Evolutionary conservation across 2,888 invertebrate species (phyloP).

Genomic region (Empis livida): DNA sequence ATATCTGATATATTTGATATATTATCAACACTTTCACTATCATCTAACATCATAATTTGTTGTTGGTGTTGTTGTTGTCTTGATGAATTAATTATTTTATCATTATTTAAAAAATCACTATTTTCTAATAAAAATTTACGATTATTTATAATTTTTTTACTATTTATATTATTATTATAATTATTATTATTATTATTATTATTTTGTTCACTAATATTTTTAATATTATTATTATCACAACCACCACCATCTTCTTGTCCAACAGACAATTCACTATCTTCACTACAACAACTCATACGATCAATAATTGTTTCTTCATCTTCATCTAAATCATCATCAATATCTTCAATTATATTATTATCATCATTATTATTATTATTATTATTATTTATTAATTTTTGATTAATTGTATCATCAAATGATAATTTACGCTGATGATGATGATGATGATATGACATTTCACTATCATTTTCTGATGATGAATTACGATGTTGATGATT

Average conservation of each 20-base stretch:
- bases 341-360: background rate
- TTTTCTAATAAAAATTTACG: background rate
- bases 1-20: conserved; percentile 9
- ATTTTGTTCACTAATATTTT: conserved; percentile 1
- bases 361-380: background rate
- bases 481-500: background rate
- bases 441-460: background rate
- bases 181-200: conserved; percentile 1
- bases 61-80: no score
- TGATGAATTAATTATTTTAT: no score
- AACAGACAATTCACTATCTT: conserved; percentile 69
- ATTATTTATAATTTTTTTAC: background rate
- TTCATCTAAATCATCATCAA: conserved; percentile 15
- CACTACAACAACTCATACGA: conserved; percentile 55
- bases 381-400: no score
- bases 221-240: conserved; percentile 4
- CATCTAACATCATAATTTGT: conserved; percentile 1
- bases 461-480: background rate
- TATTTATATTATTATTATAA: conserved; percentile 1
- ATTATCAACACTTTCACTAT: conserved; percentile 12
- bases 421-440: background rate
- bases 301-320: conserved; percentile 19
- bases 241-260: conserved; percentile 47
- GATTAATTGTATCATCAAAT: background rate
- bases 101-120: background rate